These are phyloP conservation scores for Colossoma macropomum DNA, from an alignment of 2,113 vertebrate genomes.

Conservation along the genomic window DNA sequence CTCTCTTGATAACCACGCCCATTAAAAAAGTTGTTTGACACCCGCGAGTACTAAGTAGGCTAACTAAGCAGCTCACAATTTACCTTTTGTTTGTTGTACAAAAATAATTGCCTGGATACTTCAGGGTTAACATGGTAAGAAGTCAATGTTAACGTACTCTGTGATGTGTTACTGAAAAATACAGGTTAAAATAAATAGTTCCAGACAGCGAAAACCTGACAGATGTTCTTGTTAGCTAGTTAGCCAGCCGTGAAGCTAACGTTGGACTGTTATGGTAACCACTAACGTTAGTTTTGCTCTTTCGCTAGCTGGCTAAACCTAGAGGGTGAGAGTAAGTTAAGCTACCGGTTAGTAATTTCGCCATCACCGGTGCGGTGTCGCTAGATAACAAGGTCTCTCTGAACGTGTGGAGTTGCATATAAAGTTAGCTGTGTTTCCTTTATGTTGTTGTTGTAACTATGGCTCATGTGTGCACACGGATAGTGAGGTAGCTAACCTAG, in stretches of 20 bases:
- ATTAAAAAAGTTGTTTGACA: conserved; percentile 13
- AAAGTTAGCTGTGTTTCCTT: not conserved
- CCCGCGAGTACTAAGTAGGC: not conserved
- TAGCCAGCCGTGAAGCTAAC: not conserved
- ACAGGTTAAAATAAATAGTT: not conserved
- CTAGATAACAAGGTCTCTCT: not conserved
- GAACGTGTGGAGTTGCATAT: not conserved
- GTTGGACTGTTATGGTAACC: not conserved
- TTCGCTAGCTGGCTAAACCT: not conserved
- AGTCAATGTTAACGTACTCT: not conserved
- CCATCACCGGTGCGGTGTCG: too few species aligned
- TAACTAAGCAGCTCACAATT: not conserved
- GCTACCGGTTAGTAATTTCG: too few species aligned
- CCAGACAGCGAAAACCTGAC: not conserved
- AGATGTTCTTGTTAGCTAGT: not conserved
- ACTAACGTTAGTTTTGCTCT: not conserved
- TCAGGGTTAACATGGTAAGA: conserved; percentile 25
- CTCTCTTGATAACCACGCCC: not conserved
- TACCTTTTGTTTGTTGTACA: not conserved
- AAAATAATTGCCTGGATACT: not conserved
- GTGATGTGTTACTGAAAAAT: not conserved
- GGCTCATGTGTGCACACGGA: not conserved
- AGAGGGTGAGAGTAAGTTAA: not conserved
- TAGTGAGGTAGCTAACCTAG: too few species aligned
- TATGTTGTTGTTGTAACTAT: not conserved